Percentiles rank a stretch among this genome's conserved stretches.
Evolutionary conservation across 2,888 invertebrate genomes (phyloP).

Genomic region (Catocala nupta): DNA sequence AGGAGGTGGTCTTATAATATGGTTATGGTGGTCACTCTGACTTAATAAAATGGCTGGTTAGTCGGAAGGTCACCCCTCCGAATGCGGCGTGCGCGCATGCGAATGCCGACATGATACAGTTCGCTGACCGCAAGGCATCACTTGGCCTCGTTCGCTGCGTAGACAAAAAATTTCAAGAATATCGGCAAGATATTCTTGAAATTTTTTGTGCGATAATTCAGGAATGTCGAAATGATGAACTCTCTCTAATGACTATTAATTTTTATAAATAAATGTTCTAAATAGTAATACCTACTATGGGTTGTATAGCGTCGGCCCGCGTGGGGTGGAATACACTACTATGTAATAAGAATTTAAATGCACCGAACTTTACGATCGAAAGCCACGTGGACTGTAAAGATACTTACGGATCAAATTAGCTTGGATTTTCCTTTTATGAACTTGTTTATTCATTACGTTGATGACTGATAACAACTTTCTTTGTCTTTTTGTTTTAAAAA

Average conservation of each 20-base stretch:
- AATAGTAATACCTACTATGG: neutral
- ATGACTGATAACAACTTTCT: neutral
- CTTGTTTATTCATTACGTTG: neutral
- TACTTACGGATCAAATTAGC: neutral
- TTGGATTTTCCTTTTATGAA: neutral
- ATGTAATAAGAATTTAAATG: neutral
- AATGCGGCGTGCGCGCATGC: slow-evolving; percentile 59
- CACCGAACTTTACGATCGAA: neutral
- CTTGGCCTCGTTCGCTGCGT: slow-evolving; percentile 57
- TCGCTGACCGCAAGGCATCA: slow-evolving; percentile 69
- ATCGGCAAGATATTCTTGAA: slow-evolving; percentile 35
- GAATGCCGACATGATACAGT: slow-evolving; percentile 68
- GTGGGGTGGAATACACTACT: slow-evolving; percentile 12
- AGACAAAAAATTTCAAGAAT: no score
- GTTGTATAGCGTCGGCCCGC: neutral
- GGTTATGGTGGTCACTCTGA: slow-evolving; percentile 24
- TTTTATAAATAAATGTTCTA: no score
- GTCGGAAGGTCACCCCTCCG: slow-evolving; percentile 48
- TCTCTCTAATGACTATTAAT: neutral
- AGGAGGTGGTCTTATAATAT: slow-evolving; percentile 17
- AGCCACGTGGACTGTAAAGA: slow-evolving; percentile 3
- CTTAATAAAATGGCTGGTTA: slow-evolving; percentile 44
- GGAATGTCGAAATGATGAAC: slow-evolving; percentile 51
- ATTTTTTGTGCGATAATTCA: slow-evolving; percentile 25
- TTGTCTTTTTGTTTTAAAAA: neutral